Conservation (phyloP, 2,888 invertebrate genomes). For the Pemphredon lugubris region DNA sequence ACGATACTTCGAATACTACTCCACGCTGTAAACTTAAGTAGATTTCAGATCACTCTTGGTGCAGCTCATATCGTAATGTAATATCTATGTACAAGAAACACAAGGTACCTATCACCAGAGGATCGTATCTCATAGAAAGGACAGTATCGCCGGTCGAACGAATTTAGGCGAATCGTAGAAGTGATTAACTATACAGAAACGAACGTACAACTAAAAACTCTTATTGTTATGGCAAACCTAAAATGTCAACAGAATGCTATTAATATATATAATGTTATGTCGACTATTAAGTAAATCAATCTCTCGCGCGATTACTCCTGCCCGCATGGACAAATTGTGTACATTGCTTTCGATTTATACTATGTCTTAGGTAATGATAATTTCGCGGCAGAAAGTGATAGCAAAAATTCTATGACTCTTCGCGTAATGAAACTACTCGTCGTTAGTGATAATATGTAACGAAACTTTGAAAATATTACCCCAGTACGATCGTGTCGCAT, state of each 20-base stretch:
- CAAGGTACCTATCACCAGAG: constrained; percentile 56
- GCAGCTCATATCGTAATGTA: constrained; percentile 59
- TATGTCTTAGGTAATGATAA: constrained; percentile 70
- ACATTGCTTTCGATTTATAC: constrained; percentile 59
- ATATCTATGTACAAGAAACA: constrained; percentile 69
- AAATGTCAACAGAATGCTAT: constrained; percentile 66
- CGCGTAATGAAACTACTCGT: constrained; percentile 8
- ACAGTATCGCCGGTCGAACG: constrained; percentile 41
- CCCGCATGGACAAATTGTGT: constrained; percentile 68
- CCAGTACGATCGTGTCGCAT: too few species aligned
- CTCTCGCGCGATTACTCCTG: constrained; percentile 72
- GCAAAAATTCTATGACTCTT: constrained; percentile 51
- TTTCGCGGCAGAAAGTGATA: constrained; percentile 68
- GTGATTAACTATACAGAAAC: constrained; percentile 65
- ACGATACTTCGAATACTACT: constrained; percentile 56
- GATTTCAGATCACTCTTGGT: constrained; percentile 76
- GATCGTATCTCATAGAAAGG: constrained; percentile 22
- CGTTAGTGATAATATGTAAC: not conserved
- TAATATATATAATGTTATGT: constrained; percentile 52
- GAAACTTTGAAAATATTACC: too few species aligned
- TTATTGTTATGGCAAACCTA: constrained; percentile 76
- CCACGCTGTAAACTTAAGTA: constrained; percentile 74
- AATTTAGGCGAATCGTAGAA: constrained; percentile 58
- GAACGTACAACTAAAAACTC: constrained; percentile 61
- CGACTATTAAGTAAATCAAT: constrained; percentile 78